These are phyloP conservation scores for Branchipolynoe longqiensis DNA, from an alignment of 2,888 invertebrate genomes.

Conservation along the genomic window DNA sequence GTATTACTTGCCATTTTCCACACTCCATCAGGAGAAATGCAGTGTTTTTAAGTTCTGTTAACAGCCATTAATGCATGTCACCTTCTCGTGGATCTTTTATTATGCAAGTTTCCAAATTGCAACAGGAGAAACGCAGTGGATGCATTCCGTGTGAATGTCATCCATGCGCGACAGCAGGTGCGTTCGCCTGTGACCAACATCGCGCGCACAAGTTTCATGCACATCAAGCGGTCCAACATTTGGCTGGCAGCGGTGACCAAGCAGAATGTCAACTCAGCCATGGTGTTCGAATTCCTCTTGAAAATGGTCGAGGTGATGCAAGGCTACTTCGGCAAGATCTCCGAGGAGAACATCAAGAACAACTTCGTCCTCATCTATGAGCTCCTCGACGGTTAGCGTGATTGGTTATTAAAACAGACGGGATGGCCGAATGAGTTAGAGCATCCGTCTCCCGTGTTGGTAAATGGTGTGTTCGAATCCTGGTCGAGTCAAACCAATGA, in stretches of 20 bases:
- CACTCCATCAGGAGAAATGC: no score
- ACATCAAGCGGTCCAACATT: slow-evolving; percentile 98
- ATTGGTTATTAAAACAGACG: no score
- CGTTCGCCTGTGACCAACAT: slow-evolving; percentile 99
- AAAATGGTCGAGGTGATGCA: slow-evolving; percentile 98
- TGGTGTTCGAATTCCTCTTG: slow-evolving; percentile 99
- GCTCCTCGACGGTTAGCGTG: slow-evolving; percentile 95
- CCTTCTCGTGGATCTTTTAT: neutral
- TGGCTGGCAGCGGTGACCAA: slow-evolving; percentile 99
- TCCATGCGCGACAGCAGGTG: slow-evolving; percentile 97
- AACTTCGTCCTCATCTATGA: slow-evolving; percentile 99
- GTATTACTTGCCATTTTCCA: no score
- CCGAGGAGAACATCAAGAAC: slow-evolving; percentile 99
- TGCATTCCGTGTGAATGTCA: slow-evolving; percentile 99
- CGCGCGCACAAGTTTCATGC: slow-evolving; percentile 99
- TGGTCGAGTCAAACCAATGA: no score
- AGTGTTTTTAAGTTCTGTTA: no score
- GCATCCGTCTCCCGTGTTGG: no score
- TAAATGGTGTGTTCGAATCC: no score
- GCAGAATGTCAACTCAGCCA: slow-evolving; percentile 99
- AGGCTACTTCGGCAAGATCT: slow-evolving; percentile 99
- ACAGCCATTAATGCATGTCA: no score
- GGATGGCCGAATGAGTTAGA: no score
- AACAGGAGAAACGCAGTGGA: slow-evolving; percentile 97
- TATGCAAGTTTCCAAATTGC: neutral